A percentile compares a stretch with the other conserved stretches of the same genome.
Conservation (phyloP, 2,888 invertebrate species). For the Carabus problematicus region DNA sequence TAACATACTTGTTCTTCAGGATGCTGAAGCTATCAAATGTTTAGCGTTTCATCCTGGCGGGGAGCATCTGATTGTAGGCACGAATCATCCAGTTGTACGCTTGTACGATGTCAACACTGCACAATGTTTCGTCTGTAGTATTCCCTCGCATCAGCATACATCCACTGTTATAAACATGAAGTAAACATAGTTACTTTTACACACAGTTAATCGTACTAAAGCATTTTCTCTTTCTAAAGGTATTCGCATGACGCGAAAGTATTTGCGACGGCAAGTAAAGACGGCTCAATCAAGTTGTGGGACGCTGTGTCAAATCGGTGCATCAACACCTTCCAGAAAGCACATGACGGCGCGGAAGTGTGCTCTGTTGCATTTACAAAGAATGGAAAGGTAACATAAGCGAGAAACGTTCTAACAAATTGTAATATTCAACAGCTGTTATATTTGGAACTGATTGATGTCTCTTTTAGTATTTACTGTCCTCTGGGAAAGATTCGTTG, state of each 20-base stretch:
- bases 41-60: conserved; percentile 96
- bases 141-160: conserved; percentile 86
- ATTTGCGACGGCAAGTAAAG: conserved; percentile 87
- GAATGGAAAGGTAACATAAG: conserved; percentile 83
- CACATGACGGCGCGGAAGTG: conserved; percentile 94
- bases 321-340: conserved; percentile 90
- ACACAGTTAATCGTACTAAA: conserved; percentile 1
- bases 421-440: too few species aligned
- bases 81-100: conserved; percentile 87
- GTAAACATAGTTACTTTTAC: conserved; percentile 54
- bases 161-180: conserved; percentile 78
- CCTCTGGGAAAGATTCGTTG: conserved; percentile 95
- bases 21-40: conserved; percentile 89
- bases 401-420: not conserved
- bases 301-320: conserved; percentile 94
- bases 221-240: conserved; percentile 54
- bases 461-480: conserved; percentile 88
- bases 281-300: conserved; percentile 96
- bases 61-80: conserved; percentile 92
- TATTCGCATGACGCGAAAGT: conserved; percentile 75
- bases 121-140: conserved; percentile 93
- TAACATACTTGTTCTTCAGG: conserved; percentile 61
- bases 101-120: conserved; percentile 95
- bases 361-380: conserved; percentile 93
- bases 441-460: conserved; percentile 28